Base-by-base conservation (phyloP, 2,888 invertebrate species). In the Tachina fera region DNA sequence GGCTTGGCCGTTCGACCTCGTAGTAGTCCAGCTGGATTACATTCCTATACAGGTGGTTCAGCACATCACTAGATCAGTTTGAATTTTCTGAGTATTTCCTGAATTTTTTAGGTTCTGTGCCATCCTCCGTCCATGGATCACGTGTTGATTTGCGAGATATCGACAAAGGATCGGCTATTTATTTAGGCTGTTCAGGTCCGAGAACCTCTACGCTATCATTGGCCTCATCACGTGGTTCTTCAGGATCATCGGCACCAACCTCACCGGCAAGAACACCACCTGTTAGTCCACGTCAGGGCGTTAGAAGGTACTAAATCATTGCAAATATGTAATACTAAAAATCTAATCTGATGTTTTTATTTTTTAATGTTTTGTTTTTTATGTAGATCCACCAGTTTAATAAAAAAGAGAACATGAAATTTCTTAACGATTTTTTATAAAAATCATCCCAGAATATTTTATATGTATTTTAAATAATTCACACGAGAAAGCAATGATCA, bases 21-120 rank as follows among this genome's bases (percentile, higher is more conserved):
- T 88, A 96, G 96, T 70, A 96, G 96, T 85, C 97, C 97, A 6
- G 96, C 96, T 13, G 96, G 96, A n/a, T 93, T 97, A 83, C 95
- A 95, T 90, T 96, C 96, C 88, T 96, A 96, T 90, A 96, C 96
- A 88, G 95, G 95, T 92, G 93, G 83, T 87, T 65, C 68, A 61
- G n/a, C 51, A 39, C 53, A 67, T 58, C 81, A 68, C 56, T 81
- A 58, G 41, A 14, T 75, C 68, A 61, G 74, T 41, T 56, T 71
- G 49, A 47, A 60, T 76, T 86, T 72, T 79, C 49, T 80, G 65
- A 80, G 71, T 80, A 61, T 86, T 65, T 72, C 53, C 47, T 70
- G 9, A 47, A 53, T 67, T 63, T 83, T 84, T 13, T 89, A 95
- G 96, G 95, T 86, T 95, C 96, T 22, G 95, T 96, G 63, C 95